These are phyloP conservation scores for Alethe castanea DNA, from an alignment of 2,113 vertebrate species.

Conservation along the genomic window DNA sequence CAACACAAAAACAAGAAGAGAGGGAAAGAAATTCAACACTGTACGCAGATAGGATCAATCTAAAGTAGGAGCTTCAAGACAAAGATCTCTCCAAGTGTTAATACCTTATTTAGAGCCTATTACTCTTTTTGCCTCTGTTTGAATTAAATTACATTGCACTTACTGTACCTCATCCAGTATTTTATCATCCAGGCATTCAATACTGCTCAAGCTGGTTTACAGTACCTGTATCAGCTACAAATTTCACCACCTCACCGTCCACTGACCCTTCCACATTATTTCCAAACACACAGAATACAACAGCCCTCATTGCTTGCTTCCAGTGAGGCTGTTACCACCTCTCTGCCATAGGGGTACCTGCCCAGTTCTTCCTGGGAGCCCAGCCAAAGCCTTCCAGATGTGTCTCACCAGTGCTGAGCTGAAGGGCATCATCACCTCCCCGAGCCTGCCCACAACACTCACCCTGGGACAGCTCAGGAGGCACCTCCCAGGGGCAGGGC, in stretches of 20 bases:
- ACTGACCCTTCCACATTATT: background rate
- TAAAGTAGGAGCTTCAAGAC: background rate
- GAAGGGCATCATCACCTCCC: background rate
- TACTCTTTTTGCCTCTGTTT: background rate
- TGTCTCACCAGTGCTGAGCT: background rate
- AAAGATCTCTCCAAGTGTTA: background rate
- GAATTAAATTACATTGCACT: constrained; percentile 28
- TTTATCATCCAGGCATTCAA: background rate
- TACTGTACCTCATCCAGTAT: background rate
- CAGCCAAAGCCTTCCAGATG: background rate
- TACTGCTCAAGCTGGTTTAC: background rate
- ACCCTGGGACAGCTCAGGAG: background rate
- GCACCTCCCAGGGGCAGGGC: background rate
- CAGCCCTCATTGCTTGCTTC: background rate
- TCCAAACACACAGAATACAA: background rate
- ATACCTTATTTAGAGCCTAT: background rate
- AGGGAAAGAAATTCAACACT: background rate
- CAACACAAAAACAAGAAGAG: background rate
- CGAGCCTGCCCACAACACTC: background rate
- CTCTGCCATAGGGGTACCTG: background rate
- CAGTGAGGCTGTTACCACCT: background rate
- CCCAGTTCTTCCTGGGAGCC: background rate
- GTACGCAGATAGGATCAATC: background rate
- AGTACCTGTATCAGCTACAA: background rate
- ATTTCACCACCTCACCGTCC: background rate